These are phyloP conservation scores for Ashinkailepas kermadecensis DNA, from an alignment of 2,888 invertebrate genomes.

Conservation along the genomic window DNA sequence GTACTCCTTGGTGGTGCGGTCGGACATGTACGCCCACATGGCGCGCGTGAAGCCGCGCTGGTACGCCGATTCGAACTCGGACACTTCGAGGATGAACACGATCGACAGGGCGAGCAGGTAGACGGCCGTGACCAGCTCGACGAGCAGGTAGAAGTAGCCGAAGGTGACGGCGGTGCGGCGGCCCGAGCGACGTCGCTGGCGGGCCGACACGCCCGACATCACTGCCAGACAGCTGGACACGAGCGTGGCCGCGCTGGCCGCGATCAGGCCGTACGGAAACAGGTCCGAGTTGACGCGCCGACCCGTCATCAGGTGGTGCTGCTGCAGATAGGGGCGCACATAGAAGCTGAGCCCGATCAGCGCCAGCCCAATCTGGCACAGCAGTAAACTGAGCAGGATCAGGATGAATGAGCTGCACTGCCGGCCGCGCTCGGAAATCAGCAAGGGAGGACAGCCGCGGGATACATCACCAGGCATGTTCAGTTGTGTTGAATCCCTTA, in stretches of 20 bases:
- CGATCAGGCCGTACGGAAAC: constrained; percentile 9
- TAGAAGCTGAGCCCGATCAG: background rate
- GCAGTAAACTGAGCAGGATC: background rate
- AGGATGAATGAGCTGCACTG: background rate
- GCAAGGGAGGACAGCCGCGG: background rate
- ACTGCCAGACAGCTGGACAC: background rate
- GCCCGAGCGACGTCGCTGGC: background rate
- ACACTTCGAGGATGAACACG: background rate
- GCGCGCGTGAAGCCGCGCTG: background rate
- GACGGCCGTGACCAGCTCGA: background rate
- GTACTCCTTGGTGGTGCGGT: background rate
- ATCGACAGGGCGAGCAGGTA: background rate
- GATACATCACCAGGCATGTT: background rate
- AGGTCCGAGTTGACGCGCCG: background rate
- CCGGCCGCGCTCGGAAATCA: background rate
- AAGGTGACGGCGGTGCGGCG: background rate
- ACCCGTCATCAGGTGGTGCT: constrained; percentile 1
- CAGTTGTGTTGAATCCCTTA: no score
- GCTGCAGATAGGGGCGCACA: constrained; percentile 8
- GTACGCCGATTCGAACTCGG: background rate
- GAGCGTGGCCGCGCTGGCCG: background rate
- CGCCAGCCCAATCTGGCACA: background rate
- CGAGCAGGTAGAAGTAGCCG: background rate
- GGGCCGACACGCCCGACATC: constrained; percentile 1
- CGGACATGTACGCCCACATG: background rate